phyloP scores from a whole-genome alignment of 2,888 invertebrate species.

The Tolmerus cingulatus region DNA sequence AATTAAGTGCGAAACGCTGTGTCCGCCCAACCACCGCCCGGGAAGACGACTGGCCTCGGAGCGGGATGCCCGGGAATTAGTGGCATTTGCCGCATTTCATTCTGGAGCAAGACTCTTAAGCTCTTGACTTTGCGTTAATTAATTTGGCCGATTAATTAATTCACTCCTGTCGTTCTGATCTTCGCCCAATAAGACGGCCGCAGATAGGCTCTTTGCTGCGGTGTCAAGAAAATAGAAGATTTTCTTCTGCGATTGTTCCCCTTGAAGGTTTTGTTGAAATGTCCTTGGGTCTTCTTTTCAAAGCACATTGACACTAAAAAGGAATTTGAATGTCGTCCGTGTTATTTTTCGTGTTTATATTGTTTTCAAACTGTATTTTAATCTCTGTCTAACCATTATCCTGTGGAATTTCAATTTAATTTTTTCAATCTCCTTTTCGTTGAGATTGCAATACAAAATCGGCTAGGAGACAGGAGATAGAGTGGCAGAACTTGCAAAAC shows the following conservation, averaged over 20 bases:
- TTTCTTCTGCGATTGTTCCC: neutral
- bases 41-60: neutral
- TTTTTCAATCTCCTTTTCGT: no score
- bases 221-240: neutral
- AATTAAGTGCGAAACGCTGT: conserved; percentile 28
- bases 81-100: neutral
- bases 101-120: neutral
- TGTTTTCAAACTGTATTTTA: neutral
- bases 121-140: conserved; percentile 24
- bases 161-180: neutral
- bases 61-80: neutral
- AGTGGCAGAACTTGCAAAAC: no score
- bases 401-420: neutral
- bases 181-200: neutral
- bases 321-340: neutral
- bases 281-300: neutral
- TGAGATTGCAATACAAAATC: no score
- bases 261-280: neutral
- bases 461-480: no score
- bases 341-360: neutral
- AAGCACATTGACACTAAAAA: neutral
- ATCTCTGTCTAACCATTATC: neutral
- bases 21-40: neutral
- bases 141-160: conserved; percentile 29
- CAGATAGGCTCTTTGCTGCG: neutral